Percentiles rank a stretch among this genome's conserved stretches.
phyloP scores from a whole-genome alignment of 1,140 invertebrate species.

The Pseudomyrmex pallidus region DNA sequence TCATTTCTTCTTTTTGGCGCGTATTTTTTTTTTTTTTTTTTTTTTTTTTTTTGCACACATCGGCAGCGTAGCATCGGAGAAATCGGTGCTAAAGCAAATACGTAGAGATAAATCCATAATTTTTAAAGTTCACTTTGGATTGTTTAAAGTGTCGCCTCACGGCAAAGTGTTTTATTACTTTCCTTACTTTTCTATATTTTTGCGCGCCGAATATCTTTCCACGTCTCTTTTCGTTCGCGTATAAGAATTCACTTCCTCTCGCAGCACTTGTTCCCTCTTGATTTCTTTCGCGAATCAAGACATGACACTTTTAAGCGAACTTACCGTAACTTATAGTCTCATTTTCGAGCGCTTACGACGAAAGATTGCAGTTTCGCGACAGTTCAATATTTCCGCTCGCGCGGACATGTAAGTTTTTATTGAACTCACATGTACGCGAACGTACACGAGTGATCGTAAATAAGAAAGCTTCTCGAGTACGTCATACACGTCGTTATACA shows the following conservation, averaged over 20 bases:
- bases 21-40: neutral
- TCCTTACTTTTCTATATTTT: no score
- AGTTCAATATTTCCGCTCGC: conserved; percentile 3
- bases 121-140: neutral
- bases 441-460: neutral
- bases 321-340: neutral
- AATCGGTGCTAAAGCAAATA: neutral
- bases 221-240: neutral
- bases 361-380: neutral
- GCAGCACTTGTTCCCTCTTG: neutral
- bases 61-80: neutral
- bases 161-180: neutral
- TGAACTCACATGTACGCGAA: neutral
- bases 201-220: neutral
- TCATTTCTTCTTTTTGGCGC: neutral
- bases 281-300: neutral
- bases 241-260: conserved; percentile 4
- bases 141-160: neutral
- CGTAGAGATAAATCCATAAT: neutral
- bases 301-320: conserved; percentile 1
- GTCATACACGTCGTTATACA: neutral
- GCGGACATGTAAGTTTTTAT: conserved; percentile 5
- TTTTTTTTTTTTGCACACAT: no score
- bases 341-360: neutral
- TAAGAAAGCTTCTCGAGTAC: neutral